Conservation (phyloP, 1,140 invertebrate species). For the Chionoecetes opilio region DNA sequence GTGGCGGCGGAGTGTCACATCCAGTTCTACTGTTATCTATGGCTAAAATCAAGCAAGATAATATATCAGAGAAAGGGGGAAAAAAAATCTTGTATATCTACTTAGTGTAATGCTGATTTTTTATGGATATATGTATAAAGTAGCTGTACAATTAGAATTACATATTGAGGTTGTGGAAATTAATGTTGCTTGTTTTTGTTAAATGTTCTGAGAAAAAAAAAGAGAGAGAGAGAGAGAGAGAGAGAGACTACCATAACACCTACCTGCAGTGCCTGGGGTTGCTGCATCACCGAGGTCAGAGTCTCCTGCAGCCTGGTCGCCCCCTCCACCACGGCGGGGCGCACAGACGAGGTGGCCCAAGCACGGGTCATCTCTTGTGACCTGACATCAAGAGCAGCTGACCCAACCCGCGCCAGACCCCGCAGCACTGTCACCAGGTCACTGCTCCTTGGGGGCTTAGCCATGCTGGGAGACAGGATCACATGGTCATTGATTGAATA, state of each 20-base stretch:
- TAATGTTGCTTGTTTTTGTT: too few relatives aligned
- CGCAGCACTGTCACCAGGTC: slow-evolving; percentile 67
- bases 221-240: too few relatives aligned
- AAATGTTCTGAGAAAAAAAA: too few relatives aligned
- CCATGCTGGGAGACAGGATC: slow-evolving; percentile 34
- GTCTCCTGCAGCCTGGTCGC: slow-evolving; percentile 54
- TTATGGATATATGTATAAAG: too few relatives aligned
- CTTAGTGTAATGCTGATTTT: too few relatives aligned
- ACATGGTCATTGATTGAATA: background rate
- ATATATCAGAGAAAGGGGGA: too few relatives aligned
- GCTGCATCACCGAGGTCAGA: slow-evolving; percentile 1
- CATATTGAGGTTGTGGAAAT: too few relatives aligned
- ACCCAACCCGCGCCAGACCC: slow-evolving; percentile 63
- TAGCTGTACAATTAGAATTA: too few relatives aligned
- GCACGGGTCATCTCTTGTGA: slow-evolving; percentile 66
- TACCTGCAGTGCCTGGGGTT: slow-evolving; percentile 62
- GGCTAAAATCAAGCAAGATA: too few relatives aligned
- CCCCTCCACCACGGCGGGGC: slow-evolving; percentile 45
- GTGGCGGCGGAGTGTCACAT: too few relatives aligned
- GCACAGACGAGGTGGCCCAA: slow-evolving; percentile 71
- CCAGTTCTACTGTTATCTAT: too few relatives aligned
- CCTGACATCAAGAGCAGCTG: slow-evolving; percentile 62
- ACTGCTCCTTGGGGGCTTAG: slow-evolving; percentile 60
- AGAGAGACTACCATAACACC: background rate
- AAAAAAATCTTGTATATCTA: too few relatives aligned